Evolutionary conservation across 2,888 invertebrate species (phyloP).

Genomic region (Neoascia interrupta): DNA sequence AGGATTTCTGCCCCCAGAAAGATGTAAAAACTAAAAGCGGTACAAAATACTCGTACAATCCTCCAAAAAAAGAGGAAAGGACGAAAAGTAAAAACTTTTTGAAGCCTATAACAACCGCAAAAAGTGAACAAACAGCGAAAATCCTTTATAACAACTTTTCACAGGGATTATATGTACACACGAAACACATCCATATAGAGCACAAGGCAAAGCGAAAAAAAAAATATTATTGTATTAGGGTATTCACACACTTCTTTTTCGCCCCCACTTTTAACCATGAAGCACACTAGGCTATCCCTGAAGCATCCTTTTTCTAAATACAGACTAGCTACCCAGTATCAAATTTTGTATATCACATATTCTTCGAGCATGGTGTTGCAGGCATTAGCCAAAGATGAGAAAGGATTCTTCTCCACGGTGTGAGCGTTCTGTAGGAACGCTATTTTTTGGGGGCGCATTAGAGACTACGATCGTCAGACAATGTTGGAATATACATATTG

Average conservation of each 20-base stretch:
- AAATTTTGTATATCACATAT: slow-evolving; percentile 62
- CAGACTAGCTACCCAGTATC: slow-evolving; percentile 60
- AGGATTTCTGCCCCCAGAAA: slow-evolving; percentile 43
- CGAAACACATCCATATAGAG: background rate
- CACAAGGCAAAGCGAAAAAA: slow-evolving; percentile 17
- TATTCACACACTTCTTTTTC: slow-evolving; percentile 46
- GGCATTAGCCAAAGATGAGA: slow-evolving; percentile 38
- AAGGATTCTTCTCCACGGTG: slow-evolving; percentile 1
- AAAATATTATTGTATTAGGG: slow-evolving; percentile 58
- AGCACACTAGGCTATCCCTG: slow-evolving; percentile 23
- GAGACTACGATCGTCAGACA: slow-evolving; percentile 47
- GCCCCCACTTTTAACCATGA: background rate
- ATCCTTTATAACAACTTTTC: slow-evolving; percentile 70
- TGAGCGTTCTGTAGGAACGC: slow-evolving; percentile 17
- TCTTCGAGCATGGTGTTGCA: slow-evolving; percentile 14
- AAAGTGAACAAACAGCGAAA: slow-evolving; percentile 69
- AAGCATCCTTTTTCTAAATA: slow-evolving; percentile 46
- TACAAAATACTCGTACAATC: slow-evolving; percentile 33
- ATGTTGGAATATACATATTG: slow-evolving; percentile 46
- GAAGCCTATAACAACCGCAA: slow-evolving; percentile 69
- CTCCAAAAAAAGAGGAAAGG: slow-evolving; percentile 20
- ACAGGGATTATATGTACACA: slow-evolving; percentile 53
- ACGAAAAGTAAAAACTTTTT: slow-evolving; percentile 56
- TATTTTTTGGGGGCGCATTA: background rate
- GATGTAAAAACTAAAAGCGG: too few species aligned